Evolutionary conservation across 2,797 vertebrate species (phyloP).

Genomic region (Phaenicophaeus curvirostris): DNA sequence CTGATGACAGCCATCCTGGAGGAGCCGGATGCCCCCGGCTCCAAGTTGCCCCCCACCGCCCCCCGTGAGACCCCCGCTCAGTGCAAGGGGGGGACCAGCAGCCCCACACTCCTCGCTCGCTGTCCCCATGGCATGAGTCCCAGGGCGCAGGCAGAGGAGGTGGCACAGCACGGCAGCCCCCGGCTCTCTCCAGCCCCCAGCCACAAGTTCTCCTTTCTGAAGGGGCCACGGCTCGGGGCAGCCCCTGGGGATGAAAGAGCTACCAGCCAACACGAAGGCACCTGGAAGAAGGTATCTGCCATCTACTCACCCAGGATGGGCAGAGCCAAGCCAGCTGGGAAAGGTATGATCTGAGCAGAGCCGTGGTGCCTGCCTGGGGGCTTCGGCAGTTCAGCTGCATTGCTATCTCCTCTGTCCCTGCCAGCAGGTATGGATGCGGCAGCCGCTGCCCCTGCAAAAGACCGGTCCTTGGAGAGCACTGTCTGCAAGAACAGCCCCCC

Average conservation of each 20-base stretch:
- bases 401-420: background rate
- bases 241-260: background rate
- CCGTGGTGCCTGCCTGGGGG: rapidly evolving
- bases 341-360: conserved; percentile 53
- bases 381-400: background rate
- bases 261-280: conserved; percentile 24
- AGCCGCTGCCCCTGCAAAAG: background rate
- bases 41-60: background rate
- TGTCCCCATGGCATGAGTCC: background rate
- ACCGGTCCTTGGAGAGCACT: background rate
- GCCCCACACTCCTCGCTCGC: background rate
- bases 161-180: background rate
- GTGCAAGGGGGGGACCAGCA: background rate
- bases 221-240: background rate
- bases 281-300: conserved; percentile 64
- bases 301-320: conserved; percentile 64
- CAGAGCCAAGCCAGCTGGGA: conserved; percentile 44
- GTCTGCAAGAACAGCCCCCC: background rate
- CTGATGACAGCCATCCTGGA: conserved; percentile 76
- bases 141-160: background rate
- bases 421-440: background rate
- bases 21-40: conserved; percentile 52
- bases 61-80: background rate
- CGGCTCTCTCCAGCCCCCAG: background rate
- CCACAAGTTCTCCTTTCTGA: conserved; percentile 73